Evolutionary conservation across 2,113 vertebrate genomes (phyloP), one percentile per base, ranked within the genome.

Genomic region (Cyprinodon tularosa): DNA sequence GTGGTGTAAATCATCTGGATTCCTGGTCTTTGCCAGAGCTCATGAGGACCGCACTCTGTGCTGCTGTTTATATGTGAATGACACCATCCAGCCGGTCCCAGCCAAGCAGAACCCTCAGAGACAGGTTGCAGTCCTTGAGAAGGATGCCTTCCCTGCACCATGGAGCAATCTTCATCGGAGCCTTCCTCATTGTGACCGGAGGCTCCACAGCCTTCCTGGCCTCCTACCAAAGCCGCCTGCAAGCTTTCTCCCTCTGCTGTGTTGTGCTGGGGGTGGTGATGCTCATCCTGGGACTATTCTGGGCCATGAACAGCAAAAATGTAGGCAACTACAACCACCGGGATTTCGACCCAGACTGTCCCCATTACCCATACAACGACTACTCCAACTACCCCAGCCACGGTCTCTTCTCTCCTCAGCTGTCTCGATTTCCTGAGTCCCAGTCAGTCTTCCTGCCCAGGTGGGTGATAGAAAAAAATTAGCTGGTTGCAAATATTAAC

Each of bases 171-270:
- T 93, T 95, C 69, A 74, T 94, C 14, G 94, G 94, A 76, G 91
- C 93, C 78, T 94, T 94, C 86, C 93, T 94, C 76, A 95, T 95
- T 45, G 93, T 93, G 72, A 94, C 94, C 4, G 94, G 94, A 61
- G 94, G 94, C 73, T 90, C 94, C 71, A 94, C 94, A 62, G 94
- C 94, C 76, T 95, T 95, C 81, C 78, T 95, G 81, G 80, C 89
- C 72, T 92, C 92, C 4, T 83, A 61, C 79, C 93, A 95, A 82
- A 93, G 89, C 78, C 91, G 90, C 45, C 75, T 95, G 73, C 94
- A 95, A 81, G 92, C 94, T n/a, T 95, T 95, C 89, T 94, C 93
- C 15, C 90, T 95, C 42, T 95, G 94, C 79, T 94, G 94, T n/a
- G 93, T 95, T 87, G 93, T 94, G 74, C 89, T 95, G 39, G 94